Conservation (phyloP, 2,888 invertebrate species). For the Pterobdella sp. region DNA sequence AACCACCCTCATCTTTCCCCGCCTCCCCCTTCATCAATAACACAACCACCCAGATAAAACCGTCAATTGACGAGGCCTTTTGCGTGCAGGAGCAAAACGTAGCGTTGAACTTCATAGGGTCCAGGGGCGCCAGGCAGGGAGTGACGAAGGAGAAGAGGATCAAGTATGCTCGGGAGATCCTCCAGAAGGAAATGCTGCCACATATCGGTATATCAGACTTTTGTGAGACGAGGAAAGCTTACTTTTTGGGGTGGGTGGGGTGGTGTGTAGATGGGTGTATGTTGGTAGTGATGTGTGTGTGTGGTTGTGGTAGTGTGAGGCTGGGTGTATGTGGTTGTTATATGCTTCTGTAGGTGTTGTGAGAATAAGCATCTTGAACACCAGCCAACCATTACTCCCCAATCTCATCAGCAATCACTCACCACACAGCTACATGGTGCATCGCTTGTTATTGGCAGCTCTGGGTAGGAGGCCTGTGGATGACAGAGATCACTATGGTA, state of each 20-base stretch:
- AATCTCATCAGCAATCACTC: too few species aligned
- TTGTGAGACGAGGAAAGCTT: slow-evolving; percentile 98
- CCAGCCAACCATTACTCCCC: neutral
- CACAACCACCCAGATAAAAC: slow-evolving; percentile 63
- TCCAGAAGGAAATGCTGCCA: slow-evolving; percentile 99
- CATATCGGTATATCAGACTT: slow-evolving; percentile 99
- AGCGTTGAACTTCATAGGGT: slow-evolving; percentile 94
- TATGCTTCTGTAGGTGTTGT: neutral
- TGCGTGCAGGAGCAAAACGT: slow-evolving; percentile 99
- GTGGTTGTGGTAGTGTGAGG: neutral
- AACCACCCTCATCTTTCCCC: neutral
- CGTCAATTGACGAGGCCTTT: slow-evolving; percentile 96
- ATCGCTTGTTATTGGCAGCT: slow-evolving; percentile 83
- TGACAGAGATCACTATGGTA: slow-evolving; percentile 99
- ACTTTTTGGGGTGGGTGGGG: slow-evolving; percentile 68
- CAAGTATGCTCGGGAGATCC: slow-evolving; percentile 96
- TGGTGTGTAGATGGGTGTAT: neutral
- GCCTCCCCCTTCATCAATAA: neutral
- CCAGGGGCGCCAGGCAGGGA: slow-evolving; percentile 91
- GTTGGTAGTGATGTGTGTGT: neutral
- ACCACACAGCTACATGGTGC: slow-evolving; percentile 82
- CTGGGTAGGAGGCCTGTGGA: slow-evolving; percentile 84
- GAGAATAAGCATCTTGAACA: neutral
- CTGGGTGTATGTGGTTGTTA: slow-evolving; percentile 12
- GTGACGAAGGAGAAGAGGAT: slow-evolving; percentile 98